Evolutionary conservation across 2,113 vertebrate genomes (phyloP).

Genomic region (Anarhynchus alexandrinus): DNA sequence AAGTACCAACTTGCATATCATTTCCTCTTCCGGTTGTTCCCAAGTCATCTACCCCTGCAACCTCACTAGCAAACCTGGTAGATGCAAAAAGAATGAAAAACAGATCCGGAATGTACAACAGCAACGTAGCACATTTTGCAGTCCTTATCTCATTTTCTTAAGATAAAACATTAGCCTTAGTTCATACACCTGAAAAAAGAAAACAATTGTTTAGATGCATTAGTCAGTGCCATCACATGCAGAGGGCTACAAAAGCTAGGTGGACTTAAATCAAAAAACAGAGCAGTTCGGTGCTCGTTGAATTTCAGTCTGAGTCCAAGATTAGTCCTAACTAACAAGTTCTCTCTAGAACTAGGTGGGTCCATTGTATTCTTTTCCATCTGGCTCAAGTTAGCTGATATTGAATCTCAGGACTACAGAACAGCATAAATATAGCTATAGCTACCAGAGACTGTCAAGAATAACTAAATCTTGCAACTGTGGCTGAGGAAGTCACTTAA

Average conservation of each 20-base stretch:
- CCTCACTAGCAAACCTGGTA: conserved; percentile 92
- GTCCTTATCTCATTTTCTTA: not conserved
- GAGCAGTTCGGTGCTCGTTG: not conserved
- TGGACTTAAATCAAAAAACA: not conserved
- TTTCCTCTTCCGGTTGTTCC: conserved; percentile 97
- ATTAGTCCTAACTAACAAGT: not conserved
- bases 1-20: conserved; percentile 95
- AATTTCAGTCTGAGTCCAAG: not conserved
- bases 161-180: not conserved
- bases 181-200: not conserved
- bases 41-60: conserved; percentile 95
- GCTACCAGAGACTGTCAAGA: not conserved
- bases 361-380: not conserved
- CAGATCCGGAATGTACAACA: not conserved
- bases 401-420: not conserved
- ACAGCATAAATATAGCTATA: not conserved
- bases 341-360: not conserved
- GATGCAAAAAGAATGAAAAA: conserved; percentile 19
- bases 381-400: not conserved
- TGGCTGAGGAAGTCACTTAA: not conserved
- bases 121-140: not conserved
- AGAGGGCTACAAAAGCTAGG: not conserved
- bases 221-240: not conserved
- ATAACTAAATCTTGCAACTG: not conserved
- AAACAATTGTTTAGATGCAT: not conserved